phyloP scores from a whole-genome alignment of 2,797 vertebrate genomes.

The Emydoidea blandingii region DNA sequence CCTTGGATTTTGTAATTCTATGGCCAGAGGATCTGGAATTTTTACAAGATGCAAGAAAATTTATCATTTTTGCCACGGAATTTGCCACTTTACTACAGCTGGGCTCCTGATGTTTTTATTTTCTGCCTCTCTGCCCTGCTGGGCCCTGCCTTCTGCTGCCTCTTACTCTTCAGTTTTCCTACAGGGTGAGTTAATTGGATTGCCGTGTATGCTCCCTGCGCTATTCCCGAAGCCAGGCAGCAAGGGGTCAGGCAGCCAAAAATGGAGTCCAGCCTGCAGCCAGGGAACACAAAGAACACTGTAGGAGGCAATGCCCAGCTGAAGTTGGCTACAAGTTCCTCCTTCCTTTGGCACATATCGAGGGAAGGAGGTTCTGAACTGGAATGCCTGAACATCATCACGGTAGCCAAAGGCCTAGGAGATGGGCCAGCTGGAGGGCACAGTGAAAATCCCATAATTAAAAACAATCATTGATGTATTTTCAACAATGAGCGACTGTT shows the following conservation, averaged over 20 bases:
- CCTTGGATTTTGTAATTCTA: neutral
- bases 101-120: neutral
- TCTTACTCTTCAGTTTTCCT: neutral
- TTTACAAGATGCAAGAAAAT: neutral
- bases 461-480: constrained; percentile 67
- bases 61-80: neutral
- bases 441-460: constrained; percentile 70
- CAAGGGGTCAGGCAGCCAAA: neutral
- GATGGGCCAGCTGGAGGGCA: constrained; percentile 63
- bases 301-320: constrained; percentile 28
- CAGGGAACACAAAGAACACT: constrained; percentile 48
- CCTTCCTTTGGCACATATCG: constrained; percentile 54
- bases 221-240: constrained; percentile 17
- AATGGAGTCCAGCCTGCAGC: constrained; percentile 31
- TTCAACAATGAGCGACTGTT: neutral
- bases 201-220: neutral
- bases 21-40: neutral
- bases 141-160: neutral
- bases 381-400: constrained; percentile 45
- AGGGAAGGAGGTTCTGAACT: constrained; percentile 57
- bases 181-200: neutral
- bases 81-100: neutral
- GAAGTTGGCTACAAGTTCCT: constrained; percentile 58
- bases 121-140: neutral
- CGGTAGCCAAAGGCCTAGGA: constrained; percentile 53